These are phyloP conservation scores for Enteromius anoplus DNA, from an alignment of 2,797 vertebrate genomes.

Conservation along the genomic window DNA sequence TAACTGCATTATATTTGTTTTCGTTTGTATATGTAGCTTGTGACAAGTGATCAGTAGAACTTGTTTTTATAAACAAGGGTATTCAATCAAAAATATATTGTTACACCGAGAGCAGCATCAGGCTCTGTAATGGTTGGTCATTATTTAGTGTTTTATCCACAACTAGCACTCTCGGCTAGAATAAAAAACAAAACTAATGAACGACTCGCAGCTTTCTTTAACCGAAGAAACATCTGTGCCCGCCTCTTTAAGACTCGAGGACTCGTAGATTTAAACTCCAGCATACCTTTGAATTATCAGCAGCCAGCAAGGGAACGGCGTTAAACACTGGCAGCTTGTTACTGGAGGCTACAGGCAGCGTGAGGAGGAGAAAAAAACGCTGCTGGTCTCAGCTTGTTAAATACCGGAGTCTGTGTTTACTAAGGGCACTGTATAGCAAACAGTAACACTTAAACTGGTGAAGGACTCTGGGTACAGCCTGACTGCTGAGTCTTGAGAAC, in stretches of 20 bases:
- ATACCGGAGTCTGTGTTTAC: constrained; percentile 60
- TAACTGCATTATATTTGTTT: constrained; percentile 14
- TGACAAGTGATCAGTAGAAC: constrained; percentile 8
- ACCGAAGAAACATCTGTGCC: constrained; percentile 22
- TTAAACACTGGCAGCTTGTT: constrained; percentile 60
- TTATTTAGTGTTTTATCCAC: constrained; percentile 28
- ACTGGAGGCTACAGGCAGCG: constrained; percentile 55
- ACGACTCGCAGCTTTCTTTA: constrained; percentile 20
- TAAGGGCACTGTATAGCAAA: constrained; percentile 55
- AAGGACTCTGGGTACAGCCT: constrained; percentile 58
- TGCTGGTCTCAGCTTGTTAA: constrained; percentile 63
- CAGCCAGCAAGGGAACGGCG: constrained; percentile 32
- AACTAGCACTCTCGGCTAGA: constrained; percentile 13
- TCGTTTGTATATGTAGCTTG: neutral
- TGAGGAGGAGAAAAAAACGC: constrained; percentile 39
- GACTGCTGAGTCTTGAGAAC: constrained; percentile 61
- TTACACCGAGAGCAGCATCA: constrained; percentile 1
- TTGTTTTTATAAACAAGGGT: neutral
- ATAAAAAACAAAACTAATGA: constrained; percentile 36
- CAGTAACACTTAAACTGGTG: constrained; percentile 66
- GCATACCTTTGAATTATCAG: constrained; percentile 56
- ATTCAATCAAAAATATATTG: constrained; percentile 13
- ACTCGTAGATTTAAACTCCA: constrained; percentile 48
- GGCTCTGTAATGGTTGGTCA: constrained; percentile 12
- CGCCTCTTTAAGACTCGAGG: constrained; percentile 34